Base-by-base conservation (phyloP, 2,888 invertebrate genomes). In the Callinectes sapidus region DNA sequence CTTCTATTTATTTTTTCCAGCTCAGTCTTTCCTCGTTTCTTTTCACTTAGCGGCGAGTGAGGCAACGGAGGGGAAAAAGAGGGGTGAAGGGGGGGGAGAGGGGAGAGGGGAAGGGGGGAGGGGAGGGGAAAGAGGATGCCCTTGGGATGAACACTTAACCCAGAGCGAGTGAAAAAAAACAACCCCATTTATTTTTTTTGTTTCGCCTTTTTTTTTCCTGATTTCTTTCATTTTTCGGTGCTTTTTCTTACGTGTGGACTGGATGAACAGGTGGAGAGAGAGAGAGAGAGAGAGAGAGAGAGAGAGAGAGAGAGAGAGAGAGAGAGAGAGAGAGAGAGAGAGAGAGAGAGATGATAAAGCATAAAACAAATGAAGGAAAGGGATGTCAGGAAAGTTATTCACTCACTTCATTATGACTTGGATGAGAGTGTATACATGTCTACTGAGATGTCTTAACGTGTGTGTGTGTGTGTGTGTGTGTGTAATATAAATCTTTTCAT, bases 401-500 rank as follows among this genome's bases (percentile, higher is more conserved):
- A n/a, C n/a, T 71, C 0, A 8, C 5, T n/a, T 16, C n/a, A 71
- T n/a, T 71, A 3, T 16, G 16, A 71, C n/a, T 71, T n/a, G n/a
- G n/a, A n/a, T n/a, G 66, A 1, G 66, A 71, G 23, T n/a, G 16
- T 71, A n/a, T n/a, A 28, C 13, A 6, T 71, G 10, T 71, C 28
- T 28, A 28, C 71, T 28, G 71, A n/a, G 23, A 8, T 71, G n/a
- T 71, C 18, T 28, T 71, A 23, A 5, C 18, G 71, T 71, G 71
- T 71, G 71, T 71, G 71, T 71, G 71, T 71, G 71, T 71, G 71
- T 71, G 61, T 61, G 61, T 61, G 61, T 61, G 61, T 61, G 61
- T 61, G 61, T 61, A 18, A n/a, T 2, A 18, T 66, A 18, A 18
- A n/a, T 66, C 2, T 28, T 23, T 28, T 13, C n/a, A 13, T n/a